Percentiles rank a stretch among this genome's conserved stretches.
These are phyloP conservation scores for Callorhinus ursinus DNA, from an alignment of 2,113 vertebrate species.

Conservation along the genomic window DNA sequence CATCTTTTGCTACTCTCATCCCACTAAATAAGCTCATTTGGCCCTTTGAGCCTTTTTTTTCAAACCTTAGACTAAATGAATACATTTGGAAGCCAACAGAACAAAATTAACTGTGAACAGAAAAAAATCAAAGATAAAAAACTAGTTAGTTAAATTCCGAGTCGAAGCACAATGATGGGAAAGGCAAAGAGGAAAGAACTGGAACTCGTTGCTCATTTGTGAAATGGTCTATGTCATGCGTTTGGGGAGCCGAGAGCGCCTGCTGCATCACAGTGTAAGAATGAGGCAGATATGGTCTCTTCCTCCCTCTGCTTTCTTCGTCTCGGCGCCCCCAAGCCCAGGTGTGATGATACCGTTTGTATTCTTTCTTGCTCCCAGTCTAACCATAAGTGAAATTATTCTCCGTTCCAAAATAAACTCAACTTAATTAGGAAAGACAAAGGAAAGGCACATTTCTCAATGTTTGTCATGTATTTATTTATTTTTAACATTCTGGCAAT, in stretches of 20 bases:
- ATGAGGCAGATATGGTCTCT: neutral
- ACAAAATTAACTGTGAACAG: neutral
- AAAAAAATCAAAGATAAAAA: neutral
- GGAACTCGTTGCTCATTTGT: neutral
- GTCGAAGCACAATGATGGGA: neutral
- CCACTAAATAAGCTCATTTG: neutral
- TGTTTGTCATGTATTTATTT: slow-evolving; percentile 16
- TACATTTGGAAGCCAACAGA: neutral
- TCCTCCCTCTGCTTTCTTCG: neutral
- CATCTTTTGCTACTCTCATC: neutral
- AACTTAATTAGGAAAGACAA: slow-evolving; percentile 35
- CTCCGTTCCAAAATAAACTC: slow-evolving; percentile 44
- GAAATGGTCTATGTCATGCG: neutral
- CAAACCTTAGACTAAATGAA: neutral
- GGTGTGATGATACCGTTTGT: neutral
- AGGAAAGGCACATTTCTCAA: slow-evolving; percentile 18
- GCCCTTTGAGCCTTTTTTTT: neutral
- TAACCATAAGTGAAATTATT: slow-evolving; percentile 40
- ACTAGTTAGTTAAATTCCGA: neutral
- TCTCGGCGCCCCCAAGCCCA: neutral
- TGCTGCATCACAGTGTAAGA: neutral
- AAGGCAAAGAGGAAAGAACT: neutral
- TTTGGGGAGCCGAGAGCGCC: neutral
- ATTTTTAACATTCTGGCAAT: slow-evolving; percentile 54
- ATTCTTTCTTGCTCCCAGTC: neutral